Evolutionary conservation across 2,797 vertebrate species (phyloP).

Genomic region (Poeciliopsis infans): DNA sequence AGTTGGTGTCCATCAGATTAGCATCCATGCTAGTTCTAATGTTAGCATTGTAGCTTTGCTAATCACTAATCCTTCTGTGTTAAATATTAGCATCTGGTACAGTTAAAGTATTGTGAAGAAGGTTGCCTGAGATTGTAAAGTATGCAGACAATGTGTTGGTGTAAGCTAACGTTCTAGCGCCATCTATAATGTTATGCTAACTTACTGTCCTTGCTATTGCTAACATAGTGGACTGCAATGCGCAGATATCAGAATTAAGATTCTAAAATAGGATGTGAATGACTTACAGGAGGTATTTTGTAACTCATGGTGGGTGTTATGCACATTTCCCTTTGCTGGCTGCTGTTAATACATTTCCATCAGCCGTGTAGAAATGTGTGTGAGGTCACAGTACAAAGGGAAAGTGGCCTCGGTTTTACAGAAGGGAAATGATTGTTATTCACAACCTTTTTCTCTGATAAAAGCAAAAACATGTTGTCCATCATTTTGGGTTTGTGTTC

Average conservation of each 20-base stretch:
- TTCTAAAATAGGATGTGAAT: not conserved
- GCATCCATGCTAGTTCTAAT: not conserved
- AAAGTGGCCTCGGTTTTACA: not conserved
- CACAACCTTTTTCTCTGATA: not conserved
- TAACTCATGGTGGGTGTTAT: not conserved
- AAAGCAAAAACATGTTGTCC: constrained; percentile 1
- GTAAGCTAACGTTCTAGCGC: not conserved
- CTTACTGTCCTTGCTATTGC: not conserved
- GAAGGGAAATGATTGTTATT: not conserved
- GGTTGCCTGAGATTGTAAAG: not conserved
- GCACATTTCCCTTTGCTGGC: not conserved
- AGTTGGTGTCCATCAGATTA: not conserved
- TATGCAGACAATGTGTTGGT: not conserved
- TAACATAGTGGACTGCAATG: not conserved
- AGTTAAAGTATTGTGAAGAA: not conserved
- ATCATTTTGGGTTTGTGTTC: not conserved
- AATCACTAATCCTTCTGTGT: not conserved
- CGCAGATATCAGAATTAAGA: not conserved
- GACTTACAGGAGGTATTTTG: not conserved
- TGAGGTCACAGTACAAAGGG: not conserved
- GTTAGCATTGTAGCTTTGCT: not conserved
- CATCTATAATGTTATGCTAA: not conserved
- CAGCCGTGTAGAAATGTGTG: not conserved
- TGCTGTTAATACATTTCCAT: not conserved
- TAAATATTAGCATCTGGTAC: not conserved